Evolutionary conservation across 1,140 invertebrate species (phyloP).

Genomic region (Drosophila biarmipes): DNA sequence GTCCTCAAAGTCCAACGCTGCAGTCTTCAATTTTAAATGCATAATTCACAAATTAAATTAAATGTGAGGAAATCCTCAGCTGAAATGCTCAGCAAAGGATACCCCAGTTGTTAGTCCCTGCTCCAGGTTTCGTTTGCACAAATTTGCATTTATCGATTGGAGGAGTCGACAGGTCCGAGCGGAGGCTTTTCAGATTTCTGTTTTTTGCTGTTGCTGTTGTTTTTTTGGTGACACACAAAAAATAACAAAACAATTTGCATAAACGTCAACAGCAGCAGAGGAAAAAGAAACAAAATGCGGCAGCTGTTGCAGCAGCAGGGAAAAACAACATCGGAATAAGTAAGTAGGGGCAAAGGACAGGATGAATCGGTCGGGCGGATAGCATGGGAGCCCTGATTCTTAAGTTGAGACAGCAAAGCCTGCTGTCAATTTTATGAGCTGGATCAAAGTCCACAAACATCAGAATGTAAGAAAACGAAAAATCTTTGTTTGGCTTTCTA

Average conservation of each 20-base stretch:
- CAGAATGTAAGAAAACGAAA: no score
- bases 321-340: conserved; percentile 62
- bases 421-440: conserved; percentile 6
- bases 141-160: conserved; percentile 73
- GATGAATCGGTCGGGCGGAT: not conserved
- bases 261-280: conserved; percentile 50
- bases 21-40: conserved; percentile 49
- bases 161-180: conserved; percentile 10
- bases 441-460: conserved; percentile 6
- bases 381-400: not conserved
- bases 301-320: conserved; percentile 64
- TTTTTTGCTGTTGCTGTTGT: conserved; percentile 23
- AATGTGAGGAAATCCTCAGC: conserved; percentile 19
- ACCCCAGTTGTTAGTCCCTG: not conserved
- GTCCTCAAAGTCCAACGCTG: conserved; percentile 13
- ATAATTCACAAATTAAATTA: conserved; percentile 77
- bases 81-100: conserved; percentile 7
- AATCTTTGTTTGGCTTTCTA: not conserved
- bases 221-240: conserved; percentile 61
- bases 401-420: not conserved
- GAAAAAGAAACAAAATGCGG: conserved; percentile 45
- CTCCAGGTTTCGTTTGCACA: conserved; percentile 23
- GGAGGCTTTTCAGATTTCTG: conserved; percentile 39
- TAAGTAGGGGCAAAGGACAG: conserved; percentile 21
- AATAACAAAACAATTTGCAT: conserved; percentile 77